Evolutionary conservation across 2,113 vertebrate species (phyloP).

Genomic region (Elaphurus davidianus): DNA sequence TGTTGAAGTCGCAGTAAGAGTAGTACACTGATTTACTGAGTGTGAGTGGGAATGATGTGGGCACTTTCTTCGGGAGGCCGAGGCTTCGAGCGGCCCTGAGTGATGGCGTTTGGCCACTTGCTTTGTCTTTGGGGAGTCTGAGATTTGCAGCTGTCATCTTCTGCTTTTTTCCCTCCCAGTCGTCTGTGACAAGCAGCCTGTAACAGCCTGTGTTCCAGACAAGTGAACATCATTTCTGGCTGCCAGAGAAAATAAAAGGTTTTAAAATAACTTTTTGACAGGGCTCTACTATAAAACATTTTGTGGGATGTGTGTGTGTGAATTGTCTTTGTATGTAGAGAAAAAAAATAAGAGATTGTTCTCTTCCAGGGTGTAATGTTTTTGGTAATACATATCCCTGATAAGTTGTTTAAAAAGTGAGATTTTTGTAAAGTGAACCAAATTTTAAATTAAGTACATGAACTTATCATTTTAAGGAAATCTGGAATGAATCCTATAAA

Average conservation of each 20-base stretch:
- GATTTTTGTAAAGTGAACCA: constrained; percentile 29
- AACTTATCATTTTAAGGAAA: constrained; percentile 26
- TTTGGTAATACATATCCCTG: background rate
- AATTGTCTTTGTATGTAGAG: background rate
- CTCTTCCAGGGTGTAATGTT: background rate
- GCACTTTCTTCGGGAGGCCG: background rate
- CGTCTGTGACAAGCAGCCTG: constrained; percentile 2
- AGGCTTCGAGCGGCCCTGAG: background rate
- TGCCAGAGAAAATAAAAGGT: constrained; percentile 44
- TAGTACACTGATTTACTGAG: background rate
- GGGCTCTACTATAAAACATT: background rate
- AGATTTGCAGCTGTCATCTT: background rate
- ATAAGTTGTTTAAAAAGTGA: constrained; percentile 44
- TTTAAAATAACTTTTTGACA: constrained; percentile 38
- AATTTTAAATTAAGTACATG: constrained; percentile 11
- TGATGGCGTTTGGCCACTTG: accelerated
- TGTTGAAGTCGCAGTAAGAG: background rate
- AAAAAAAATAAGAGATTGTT: background rate
- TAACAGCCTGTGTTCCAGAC: constrained; percentile 25
- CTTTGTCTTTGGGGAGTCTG: background rate
- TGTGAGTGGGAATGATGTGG: background rate
- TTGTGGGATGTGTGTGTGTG: background rate
- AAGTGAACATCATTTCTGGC: constrained; percentile 30
- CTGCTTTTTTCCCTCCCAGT: background rate
- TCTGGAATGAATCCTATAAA: background rate